Percentiles rank a stretch among this genome's conserved stretches.
These are phyloP conservation scores for Cyanoramphus novaezelandiae DNA, from an alignment of 2,113 vertebrate genomes.

Conservation along the genomic window DNA sequence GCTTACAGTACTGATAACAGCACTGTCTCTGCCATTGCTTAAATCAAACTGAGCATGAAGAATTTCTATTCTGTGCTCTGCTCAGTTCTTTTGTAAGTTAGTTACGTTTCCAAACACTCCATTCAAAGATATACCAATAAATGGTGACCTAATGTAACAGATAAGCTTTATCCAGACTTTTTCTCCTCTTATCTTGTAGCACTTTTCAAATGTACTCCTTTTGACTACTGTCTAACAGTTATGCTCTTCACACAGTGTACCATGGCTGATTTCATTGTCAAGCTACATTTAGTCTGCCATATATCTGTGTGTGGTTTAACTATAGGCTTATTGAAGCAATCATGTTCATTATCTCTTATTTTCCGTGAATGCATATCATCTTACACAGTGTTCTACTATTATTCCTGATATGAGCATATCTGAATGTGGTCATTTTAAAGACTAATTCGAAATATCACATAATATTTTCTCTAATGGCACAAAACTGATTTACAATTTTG, in stretches of 20 bases:
- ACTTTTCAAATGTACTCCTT: background rate
- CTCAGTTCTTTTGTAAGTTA: background rate
- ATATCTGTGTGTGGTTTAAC: constrained; percentile 8
- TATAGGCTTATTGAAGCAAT: background rate
- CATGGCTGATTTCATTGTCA: background rate
- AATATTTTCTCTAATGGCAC: background rate
- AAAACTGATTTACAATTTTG: background rate
- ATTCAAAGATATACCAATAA: background rate
- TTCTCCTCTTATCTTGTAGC: background rate
- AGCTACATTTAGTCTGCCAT: constrained; percentile 9
- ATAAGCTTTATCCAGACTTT: background rate
- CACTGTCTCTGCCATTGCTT: background rate
- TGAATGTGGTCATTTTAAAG: background rate
- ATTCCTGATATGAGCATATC: background rate
- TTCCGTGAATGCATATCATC: background rate
- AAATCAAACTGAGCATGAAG: background rate
- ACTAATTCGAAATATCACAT: constrained; percentile 1
- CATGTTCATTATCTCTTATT: background rate
- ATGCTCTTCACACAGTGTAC: background rate
- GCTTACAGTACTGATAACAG: background rate
- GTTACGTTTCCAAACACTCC: background rate
- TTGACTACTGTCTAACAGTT: background rate
- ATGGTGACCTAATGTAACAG: background rate
- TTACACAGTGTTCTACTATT: background rate
- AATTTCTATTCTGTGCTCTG: background rate